Base-by-base conservation (phyloP, 1,140 invertebrate species). In the Ostrea denselamellosa region DNA sequence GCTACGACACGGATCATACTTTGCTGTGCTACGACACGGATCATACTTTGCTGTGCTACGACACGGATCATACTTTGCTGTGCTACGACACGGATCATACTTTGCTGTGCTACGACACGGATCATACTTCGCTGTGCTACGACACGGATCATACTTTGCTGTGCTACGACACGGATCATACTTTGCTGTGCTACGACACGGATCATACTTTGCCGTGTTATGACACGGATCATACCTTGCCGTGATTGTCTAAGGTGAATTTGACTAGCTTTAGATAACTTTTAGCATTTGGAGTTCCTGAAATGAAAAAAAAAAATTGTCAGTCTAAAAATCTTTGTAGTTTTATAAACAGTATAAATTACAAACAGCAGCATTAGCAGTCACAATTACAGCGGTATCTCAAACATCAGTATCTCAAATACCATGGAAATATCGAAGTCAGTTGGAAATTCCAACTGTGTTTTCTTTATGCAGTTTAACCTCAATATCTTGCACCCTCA, bases 211-310 rank as follows among this genome's bases (percentile, higher is more conserved):
- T 96, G 83, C 96, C 95, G n/a, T n/a, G n/a, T n/a, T 22, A 17
- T 28, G 22, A 62, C 17, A 62, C 19, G 17, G n/a, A 22, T 85
- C 89, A 87, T 88, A 93, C 93, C 85, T 97, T 96, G 83, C 96
- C 95, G 81, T 97, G 96, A 85, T 96, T 96, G 58, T 90, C 87
- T 5, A 98, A 92, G 89, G 96, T 96, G 94, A 99, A 98, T 93
- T 98, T 97, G 19, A 98, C 96, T 92, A 99, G 95, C 95, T 98
- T 98, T 53, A 99, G 95, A 90, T 96, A 97, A 44, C 98, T 98
- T 93, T 97, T 97, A 8, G 98, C 97, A 95, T 99, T 99, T 0
- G 96, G 96, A 71, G 97, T 97, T 22, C 95, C 94, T 94, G 86
- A 68, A 77, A 83, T 12, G 12, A 2, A 83, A 28, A 8, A 17